phyloP scores from a whole-genome alignment of 2,888 invertebrate species.

The Ornithoptera priamus region DNA sequence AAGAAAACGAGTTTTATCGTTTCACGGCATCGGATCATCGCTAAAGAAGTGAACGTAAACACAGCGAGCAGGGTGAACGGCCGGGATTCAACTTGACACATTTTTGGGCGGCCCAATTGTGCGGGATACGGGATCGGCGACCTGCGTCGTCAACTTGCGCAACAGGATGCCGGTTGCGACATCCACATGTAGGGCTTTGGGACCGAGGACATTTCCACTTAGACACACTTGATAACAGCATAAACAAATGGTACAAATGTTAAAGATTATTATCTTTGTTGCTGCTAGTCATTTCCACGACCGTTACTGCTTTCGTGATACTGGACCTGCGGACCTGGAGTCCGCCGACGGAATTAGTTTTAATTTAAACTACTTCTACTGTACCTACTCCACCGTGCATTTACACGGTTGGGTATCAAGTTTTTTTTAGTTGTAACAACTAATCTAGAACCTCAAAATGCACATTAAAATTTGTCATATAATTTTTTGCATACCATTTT shows the following conservation, averaged over 20 bases:
- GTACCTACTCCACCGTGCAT: too few relatives aligned
- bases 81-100: conserved; percentile 78
- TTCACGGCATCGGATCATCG: conserved; percentile 39
- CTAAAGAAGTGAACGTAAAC: conserved; percentile 66
- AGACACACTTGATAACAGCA: conserved; percentile 5
- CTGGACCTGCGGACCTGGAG: too few relatives aligned
- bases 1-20: conserved; percentile 12
- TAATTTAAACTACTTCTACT: too few relatives aligned
- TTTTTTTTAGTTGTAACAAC: too few relatives aligned
- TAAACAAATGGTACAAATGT: not conserved
- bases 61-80: conserved; percentile 60
- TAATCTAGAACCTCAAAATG: too few relatives aligned
- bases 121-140: conserved; percentile 57
- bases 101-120: conserved; percentile 75
- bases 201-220: conserved; percentile 32
- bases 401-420: too few relatives aligned
- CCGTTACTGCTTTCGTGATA: too few relatives aligned
- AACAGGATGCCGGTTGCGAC: conserved; percentile 64
- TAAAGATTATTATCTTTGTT: not conserved
- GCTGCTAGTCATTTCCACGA: too few relatives aligned
- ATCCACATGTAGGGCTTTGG: conserved; percentile 51
- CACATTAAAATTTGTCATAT: too few relatives aligned
- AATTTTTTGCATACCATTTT: too few relatives aligned
- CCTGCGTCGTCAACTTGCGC: conserved; percentile 64
- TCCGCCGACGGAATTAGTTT: too few relatives aligned